These are phyloP conservation scores for Brienomyrus longianalis DNA, from an alignment of 2,113 vertebrate species.

Conservation along the genomic window DNA sequence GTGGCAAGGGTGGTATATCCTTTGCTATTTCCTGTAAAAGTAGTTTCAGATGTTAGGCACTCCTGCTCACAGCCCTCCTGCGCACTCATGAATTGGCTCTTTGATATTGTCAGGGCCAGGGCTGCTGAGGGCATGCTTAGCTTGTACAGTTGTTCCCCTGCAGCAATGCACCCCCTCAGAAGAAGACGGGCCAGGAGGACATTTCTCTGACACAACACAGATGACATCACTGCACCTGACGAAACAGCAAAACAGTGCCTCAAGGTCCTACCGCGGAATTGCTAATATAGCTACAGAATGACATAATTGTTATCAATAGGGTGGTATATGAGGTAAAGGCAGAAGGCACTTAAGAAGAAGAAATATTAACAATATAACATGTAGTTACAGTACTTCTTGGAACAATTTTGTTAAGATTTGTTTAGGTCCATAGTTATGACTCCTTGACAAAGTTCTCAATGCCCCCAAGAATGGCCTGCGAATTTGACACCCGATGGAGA, in stretches of 20 bases:
- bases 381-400: neutral
- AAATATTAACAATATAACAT: neutral
- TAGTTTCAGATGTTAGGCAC: conserved; percentile 21
- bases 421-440: neutral
- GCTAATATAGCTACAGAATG: neutral
- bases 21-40: conserved; percentile 19
- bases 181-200: neutral
- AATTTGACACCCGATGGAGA: conserved; percentile 8
- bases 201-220: neutral
- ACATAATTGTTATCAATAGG: neutral
- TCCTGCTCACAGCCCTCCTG: conserved; percentile 3
- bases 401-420: neutral
- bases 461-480: neutral
- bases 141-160: neutral
- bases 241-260: neutral
- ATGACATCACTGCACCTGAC: conserved; percentile 6
- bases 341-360: neutral
- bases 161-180: neutral
- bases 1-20: neutral
- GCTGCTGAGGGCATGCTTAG: neutral
- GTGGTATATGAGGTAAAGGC: neutral
- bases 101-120: neutral
- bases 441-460: conserved; percentile 4
- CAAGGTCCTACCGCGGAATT: neutral
- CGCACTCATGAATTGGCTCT: neutral